Percentiles rank a stretch among this genome's conserved stretches.
Evolutionary conservation across 2,113 vertebrate species (phyloP).

Genomic region (Rhea pennata): DNA sequence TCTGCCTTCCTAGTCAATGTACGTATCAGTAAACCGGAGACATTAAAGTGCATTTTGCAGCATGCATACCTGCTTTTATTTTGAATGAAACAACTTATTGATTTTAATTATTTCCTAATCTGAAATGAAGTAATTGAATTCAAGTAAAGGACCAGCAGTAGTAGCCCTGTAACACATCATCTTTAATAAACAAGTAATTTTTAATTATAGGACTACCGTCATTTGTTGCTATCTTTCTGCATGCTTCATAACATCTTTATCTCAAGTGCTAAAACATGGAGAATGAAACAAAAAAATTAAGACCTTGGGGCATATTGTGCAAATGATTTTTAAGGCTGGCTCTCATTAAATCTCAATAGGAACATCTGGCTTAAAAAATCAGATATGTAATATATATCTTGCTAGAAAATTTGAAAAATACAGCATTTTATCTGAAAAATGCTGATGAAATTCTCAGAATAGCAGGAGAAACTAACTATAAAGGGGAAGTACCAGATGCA

Average conservation of each 20-base stretch:
- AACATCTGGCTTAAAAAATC: not conserved
- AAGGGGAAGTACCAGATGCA: not conserved
- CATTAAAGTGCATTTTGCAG: not conserved
- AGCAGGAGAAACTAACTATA: not conserved
- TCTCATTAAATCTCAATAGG: not conserved
- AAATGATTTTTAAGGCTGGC: not conserved
- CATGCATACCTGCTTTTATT: not conserved
- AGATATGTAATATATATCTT: not conserved
- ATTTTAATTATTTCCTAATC: not conserved
- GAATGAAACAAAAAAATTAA: not conserved
- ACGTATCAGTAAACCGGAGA: not conserved
- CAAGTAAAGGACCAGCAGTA: not conserved
- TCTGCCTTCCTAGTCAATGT: not conserved
- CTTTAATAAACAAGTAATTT: not conserved
- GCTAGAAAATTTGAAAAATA: not conserved
- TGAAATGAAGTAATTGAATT: not conserved
- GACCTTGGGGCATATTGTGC: not conserved
- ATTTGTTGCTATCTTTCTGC: not conserved
- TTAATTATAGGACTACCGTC: not conserved
- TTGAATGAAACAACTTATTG: not conserved
- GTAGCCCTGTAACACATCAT: not conserved
- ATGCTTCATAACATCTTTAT: not conserved
- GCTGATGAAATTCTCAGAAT: not conserved
- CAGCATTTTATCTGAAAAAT: not conserved
- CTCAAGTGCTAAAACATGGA: not conserved